Conservation (phyloP, 2,888 invertebrate species). For the Tetropium fuscum region DNA sequence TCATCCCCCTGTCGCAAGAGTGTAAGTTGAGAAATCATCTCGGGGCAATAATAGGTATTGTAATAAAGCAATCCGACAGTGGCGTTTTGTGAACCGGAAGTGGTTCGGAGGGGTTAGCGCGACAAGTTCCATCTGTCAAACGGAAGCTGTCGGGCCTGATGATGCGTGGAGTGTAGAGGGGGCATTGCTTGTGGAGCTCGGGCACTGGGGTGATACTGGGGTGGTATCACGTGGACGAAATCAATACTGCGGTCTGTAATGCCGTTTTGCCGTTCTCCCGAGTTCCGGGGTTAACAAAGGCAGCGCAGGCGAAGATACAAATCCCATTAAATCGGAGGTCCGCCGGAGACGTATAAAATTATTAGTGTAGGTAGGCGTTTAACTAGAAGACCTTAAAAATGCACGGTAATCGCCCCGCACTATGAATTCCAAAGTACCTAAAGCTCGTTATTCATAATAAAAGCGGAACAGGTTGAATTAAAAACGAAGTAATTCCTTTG, state of each 20-base stretch:
- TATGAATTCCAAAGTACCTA: too few species aligned
- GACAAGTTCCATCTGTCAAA: conserved; percentile 53
- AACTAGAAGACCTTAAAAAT: neutral
- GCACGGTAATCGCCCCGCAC: neutral
- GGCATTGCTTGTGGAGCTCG: conserved; percentile 8
- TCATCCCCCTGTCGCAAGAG: neutral
- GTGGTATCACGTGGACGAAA: conserved; percentile 51
- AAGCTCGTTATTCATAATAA: too few species aligned
- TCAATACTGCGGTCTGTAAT: conserved; percentile 59
- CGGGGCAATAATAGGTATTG: conserved; percentile 29
- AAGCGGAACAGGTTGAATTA: too few species aligned
- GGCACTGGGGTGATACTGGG: conserved; percentile 32
- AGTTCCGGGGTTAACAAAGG: conserved; percentile 45
- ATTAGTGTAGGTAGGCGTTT: neutral
- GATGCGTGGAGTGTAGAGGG: conserved; percentile 37
- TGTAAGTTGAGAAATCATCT: conserved; percentile 14
- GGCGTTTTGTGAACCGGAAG: conserved; percentile 41
- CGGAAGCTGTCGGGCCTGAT: conserved; percentile 52
- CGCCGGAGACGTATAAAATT: conserved; percentile 14
- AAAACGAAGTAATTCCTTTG: too few species aligned
- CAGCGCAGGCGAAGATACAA: conserved; percentile 40
- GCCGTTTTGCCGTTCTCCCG: conserved; percentile 41
- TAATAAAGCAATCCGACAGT: conserved; percentile 46
- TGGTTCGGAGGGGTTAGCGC: conserved; percentile 40
- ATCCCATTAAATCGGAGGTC: conserved; percentile 42